Percentiles rank a stretch among this genome's conserved stretches.
Evolutionary conservation across 53 echinoderm and acorn worm genomes (phyloP).

Genomic region (Holothuria leucospilota): DNA sequence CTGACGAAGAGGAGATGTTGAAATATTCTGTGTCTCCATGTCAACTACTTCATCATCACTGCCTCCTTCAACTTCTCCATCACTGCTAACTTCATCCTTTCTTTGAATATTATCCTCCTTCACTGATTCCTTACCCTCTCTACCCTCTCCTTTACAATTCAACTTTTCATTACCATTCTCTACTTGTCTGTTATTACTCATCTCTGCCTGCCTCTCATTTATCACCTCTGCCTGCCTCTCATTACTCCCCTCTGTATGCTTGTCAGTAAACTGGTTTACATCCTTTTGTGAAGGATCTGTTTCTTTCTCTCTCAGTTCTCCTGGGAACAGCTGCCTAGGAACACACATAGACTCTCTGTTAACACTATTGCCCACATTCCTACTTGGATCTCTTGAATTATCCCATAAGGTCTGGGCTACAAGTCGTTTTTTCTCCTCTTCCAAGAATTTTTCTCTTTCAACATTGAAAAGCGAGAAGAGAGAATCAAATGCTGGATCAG

Average conservation of each 20-base stretch:
- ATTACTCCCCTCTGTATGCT: neutral
- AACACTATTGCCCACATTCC: no score
- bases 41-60: no score
- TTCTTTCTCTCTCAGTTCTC: neutral
- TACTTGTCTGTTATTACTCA: neutral
- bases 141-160: neutral
- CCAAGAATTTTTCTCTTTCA: conserved; percentile 68
- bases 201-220: neutral
- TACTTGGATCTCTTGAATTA: no score
- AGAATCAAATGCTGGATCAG: conserved; percentile 86
- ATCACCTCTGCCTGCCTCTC: neutral
- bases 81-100: neutral
- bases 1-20: no score
- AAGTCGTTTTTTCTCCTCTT: conserved; percentile 42
- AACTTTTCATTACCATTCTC: neutral
- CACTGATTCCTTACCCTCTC: neutral
- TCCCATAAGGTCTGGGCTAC: no score
- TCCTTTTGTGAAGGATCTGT: neutral
- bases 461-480: conserved; percentile 89
- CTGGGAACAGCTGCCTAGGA: neutral
- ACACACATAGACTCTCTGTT: no score
- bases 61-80: no score
- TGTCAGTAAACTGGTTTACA: neutral
- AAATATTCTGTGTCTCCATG: no score
- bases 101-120: neutral